Evolutionary conservation across 2,113 vertebrate genomes (phyloP), one percentile per base, ranked within the genome.

Genomic region (Eurypyga helias): DNA sequence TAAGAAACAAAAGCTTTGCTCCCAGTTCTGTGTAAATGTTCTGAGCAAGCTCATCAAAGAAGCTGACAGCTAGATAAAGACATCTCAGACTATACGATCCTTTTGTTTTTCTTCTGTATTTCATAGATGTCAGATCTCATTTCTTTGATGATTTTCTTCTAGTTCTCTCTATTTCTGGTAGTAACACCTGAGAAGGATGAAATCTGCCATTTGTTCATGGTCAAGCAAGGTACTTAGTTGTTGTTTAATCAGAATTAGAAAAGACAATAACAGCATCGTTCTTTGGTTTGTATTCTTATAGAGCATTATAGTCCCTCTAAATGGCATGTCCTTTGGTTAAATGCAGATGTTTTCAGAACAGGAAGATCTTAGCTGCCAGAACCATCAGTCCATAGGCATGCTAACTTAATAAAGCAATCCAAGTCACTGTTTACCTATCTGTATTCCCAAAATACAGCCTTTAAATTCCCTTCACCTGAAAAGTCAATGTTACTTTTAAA

Each of bases 91-190:
- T 84, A 4, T 51, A 75, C 54, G 71, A 67, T 26, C 48, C 48
- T 76, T 89, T 72, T 23, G 52, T 41, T 96, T 89, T 93, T 75
- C 83, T 78, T 73, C 61, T 76, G 7, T 76, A 52, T 38, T 81
- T 96, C 86, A 38, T 69, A 65, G 52, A 46, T 84, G 78, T 87
- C 89, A 94, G 57, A 54, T 95, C 33, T 85, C 48, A 19, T 83
- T 91, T 69, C 84, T 96, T 79, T 83, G 65, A 93, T 93, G 7
- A 31, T 93, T 94, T 87, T 60, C 64, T 89, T 67, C 29, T 51
- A 31, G 45, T 55, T 79, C 57, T 85, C 65, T 69, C 57, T 45
- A 46, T 65, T 45, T 70, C 55, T 92, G 62, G 17, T 61, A 54
- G 58, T 52, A 78, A 43, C 26, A 89, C 24, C 45, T 78, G 73